Base-by-base conservation (phyloP, 2,797 vertebrate species). In the Serranus cabrilla region DNA sequence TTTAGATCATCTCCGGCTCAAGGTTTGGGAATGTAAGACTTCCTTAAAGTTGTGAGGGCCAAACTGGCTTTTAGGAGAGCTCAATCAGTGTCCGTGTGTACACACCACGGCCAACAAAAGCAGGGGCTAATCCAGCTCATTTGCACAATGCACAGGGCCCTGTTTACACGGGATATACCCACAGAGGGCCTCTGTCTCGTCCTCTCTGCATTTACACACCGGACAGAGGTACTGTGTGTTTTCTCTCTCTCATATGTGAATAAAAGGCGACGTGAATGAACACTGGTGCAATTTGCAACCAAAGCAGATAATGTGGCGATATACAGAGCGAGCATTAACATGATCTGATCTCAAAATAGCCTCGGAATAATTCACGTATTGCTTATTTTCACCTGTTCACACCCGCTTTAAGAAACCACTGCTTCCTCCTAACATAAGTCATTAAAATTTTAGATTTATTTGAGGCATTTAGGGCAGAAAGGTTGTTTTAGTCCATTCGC, bases 131-230 rank as follows among this genome's bases (percentile, higher is more conserved):
- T 96, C 92, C 94, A 94, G 76, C 90, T 90, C 81, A 89, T 93
- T 89, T 85, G 86, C 91, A 94, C 95, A 94, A 94, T 92, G 87
- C 91, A 84, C 76, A 90, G 87, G 87, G 90, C 87, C 91, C 81
- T 94, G 94, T 95, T 94, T 94, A 94, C 93, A 94, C 50, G 93
- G 90, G 89, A 80, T 91, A 87, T 88, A 90, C 83, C 74, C 86
- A 88, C 84, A 76, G 66, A 89, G 92, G 90, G 83, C 88, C 89
- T 83, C 89, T 72, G 86, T 57, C 78, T 85, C 80, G 76, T 74
- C 88, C 76, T 50, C 66, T 43, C 21, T 42, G 62, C 56, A 63
- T 81, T 74, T 84, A 34, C 80, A 72, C 70, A 72, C 68, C 40
- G 66, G 81, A 78, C 86, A 40, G 85, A 90, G 74, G 76, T 82